Conservation (phyloP, 1,140 invertebrate species). For the Pseudomyrmex dendroicus region DNA sequence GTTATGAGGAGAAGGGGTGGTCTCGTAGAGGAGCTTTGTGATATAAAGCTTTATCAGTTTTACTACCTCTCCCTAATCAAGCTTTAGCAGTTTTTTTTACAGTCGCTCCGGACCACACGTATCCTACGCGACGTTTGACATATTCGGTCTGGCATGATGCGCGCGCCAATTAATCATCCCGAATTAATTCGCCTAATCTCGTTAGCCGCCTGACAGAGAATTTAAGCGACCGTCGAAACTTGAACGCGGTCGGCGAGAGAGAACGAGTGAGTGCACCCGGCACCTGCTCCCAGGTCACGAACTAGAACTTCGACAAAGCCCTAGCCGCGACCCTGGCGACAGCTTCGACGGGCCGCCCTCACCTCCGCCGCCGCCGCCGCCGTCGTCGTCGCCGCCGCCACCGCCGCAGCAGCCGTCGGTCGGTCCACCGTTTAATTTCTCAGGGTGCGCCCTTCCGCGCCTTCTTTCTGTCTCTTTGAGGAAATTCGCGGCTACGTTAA, state of each 20-base stretch:
- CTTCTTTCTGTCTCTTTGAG: background rate
- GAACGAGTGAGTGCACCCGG: background rate
- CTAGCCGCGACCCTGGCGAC: conserved; percentile 65
- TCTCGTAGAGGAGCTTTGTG: no score
- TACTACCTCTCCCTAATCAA: no score
- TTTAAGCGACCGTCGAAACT: conserved; percentile 58
- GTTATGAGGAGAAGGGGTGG: no score
- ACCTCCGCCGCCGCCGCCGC: background rate
- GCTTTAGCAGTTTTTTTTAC: background rate
- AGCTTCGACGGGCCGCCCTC: conserved; percentile 19
- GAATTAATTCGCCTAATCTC: conserved; percentile 54
- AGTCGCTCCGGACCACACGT: background rate
- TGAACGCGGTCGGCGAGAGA: background rate
- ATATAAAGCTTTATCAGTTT: no score
- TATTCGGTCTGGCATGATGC: background rate
- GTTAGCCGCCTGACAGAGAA: conserved; percentile 55
- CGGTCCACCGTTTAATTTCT: conserved; percentile 36
- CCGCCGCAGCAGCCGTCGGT: background rate
- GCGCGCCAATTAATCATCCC: conserved; percentile 39
- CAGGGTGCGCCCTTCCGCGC: background rate
- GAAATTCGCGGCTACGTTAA: conserved; percentile 47
- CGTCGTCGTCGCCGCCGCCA: background rate
- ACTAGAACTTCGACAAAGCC: conserved; percentile 66
- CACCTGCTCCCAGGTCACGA: conserved; percentile 59
- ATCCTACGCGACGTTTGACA: conserved; percentile 17